Percentiles rank a stretch among this genome's conserved stretches.
Evolutionary conservation across 2,888 invertebrate genomes (phyloP).

Genomic region (Drosophila mayaguana): DNA sequence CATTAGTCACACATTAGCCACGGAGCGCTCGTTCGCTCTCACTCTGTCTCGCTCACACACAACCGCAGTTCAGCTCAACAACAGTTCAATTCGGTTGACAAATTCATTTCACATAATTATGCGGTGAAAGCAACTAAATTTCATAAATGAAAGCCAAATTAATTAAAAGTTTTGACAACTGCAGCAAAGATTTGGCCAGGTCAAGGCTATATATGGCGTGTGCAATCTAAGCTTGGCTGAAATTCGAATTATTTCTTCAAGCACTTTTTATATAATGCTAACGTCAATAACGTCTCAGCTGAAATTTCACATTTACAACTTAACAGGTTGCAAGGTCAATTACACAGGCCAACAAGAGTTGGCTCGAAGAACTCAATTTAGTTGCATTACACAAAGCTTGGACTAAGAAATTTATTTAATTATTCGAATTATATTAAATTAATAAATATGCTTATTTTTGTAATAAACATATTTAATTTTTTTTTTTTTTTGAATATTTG

Average conservation of each 20-base stretch:
- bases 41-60: background rate
- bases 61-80: background rate
- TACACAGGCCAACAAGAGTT: background rate
- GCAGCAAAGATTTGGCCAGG: background rate
- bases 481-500: too few relatives aligned
- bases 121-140: background rate
- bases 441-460: too few relatives aligned
- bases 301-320: background rate
- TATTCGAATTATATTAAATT: too few relatives aligned
- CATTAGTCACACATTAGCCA: constrained; percentile 1
- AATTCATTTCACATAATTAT: background rate
- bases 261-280: background rate
- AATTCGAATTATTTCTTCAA: background rate
- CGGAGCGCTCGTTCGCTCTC: background rate
- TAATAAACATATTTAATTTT: too few relatives aligned
- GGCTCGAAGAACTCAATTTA: too few relatives aligned
- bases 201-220: background rate
- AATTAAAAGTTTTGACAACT: background rate
- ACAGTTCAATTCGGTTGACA: constrained; percentile 28
- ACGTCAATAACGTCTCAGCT: background rate
- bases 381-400: too few relatives aligned
- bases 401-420: too few relatives aligned
- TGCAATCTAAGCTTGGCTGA: background rate
- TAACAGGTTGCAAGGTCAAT: background rate
- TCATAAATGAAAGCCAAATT: constrained; percentile 3